Evolutionary conservation across 2,113 vertebrate species (phyloP), one percentile per base, ranked within the genome.

Genomic region (Alosa alosa): DNA sequence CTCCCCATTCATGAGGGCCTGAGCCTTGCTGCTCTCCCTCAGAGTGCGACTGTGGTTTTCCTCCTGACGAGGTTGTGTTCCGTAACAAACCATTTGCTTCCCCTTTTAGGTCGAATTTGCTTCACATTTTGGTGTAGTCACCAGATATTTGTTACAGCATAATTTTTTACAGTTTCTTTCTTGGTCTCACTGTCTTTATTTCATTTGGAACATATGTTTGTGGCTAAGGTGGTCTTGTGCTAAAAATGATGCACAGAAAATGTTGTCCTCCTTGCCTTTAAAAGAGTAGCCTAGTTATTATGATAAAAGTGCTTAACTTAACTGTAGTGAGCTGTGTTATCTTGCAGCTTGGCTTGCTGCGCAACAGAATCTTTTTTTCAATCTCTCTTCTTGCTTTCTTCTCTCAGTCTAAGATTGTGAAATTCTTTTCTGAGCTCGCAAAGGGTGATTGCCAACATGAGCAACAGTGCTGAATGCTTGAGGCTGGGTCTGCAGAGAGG

Each of bases 371-470:
- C 11, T 72, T n/a, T 64, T 64, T 64, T 20, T 64, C 7, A 1
- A 1, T 15, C 13, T 72, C 25, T 31, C 13, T 7, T 72, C 31
- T 36, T 25, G n/a, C 64, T 25, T 31, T 31, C 31, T 31, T 36
- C 13, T 72, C 31, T 11, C 9, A 4, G 2, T 31, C 36, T 85
- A 20, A 17, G 78, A 90, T 92, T 91, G 92, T 94, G 93, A 94
- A 93, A 94, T 94, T 92, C 91, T 93, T 93, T 90, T 82, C 91
- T 86, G 87, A 81, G 90, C 85, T 89, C 92, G 84, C 88, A 86
- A 86, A 87, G 49, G 86, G 88, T 46, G 57, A 85, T 85, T 88
- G 87, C 85, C 88, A 36, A 60, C 55, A 90, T 90, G 89, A 88
- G 88, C 64, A 84, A 90, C 87, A 87, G 88, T 88, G 87, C 90